Percentiles rank a stretch among this genome's conserved stretches.
Evolutionary conservation across 2,888 invertebrate genomes (phyloP).

Genomic region (Argynnis bischoffii): DNA sequence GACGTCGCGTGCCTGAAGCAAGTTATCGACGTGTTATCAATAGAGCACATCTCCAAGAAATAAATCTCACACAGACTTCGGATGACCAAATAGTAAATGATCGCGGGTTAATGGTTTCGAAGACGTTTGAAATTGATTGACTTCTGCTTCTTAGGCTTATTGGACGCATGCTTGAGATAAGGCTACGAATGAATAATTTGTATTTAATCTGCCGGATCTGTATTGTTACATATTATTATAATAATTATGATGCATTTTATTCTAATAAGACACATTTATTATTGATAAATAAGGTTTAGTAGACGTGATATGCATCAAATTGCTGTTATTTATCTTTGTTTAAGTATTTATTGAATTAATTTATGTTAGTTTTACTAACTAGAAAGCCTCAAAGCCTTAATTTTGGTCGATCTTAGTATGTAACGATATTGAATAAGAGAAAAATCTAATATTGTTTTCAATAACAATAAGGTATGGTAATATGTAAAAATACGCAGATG

Average conservation of each 20-base stretch:
- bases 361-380: too few relatives aligned
- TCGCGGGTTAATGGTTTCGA: conserved; percentile 68
- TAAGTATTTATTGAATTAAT: too few relatives aligned
- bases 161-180: conserved; percentile 37
- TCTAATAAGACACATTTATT: conserved; percentile 17
- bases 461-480: too few relatives aligned
- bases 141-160: conserved; percentile 51
- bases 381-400: too few relatives aligned
- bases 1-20: conserved; percentile 68
- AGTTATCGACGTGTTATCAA: conserved; percentile 74
- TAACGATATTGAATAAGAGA: too few relatives aligned
- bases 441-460: too few relatives aligned
- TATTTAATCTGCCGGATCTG: conserved; percentile 46
- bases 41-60: conserved; percentile 74
- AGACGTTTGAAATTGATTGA: conserved; percentile 69
- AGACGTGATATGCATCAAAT: conserved; percentile 9
- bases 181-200: conserved; percentile 50
- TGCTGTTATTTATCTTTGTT: too few relatives aligned
- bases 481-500: too few relatives aligned
- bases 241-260: conserved; percentile 25
- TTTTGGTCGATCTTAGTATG: too few relatives aligned
- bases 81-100: conserved; percentile 65
- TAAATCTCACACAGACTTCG: conserved; percentile 58
- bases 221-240: conserved; percentile 28
- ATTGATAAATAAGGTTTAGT: conserved; percentile 22